These are phyloP conservation scores for Myanophis thanlyinensis DNA, from an alignment of 2,113 vertebrate genomes.

Conservation along the genomic window DNA sequence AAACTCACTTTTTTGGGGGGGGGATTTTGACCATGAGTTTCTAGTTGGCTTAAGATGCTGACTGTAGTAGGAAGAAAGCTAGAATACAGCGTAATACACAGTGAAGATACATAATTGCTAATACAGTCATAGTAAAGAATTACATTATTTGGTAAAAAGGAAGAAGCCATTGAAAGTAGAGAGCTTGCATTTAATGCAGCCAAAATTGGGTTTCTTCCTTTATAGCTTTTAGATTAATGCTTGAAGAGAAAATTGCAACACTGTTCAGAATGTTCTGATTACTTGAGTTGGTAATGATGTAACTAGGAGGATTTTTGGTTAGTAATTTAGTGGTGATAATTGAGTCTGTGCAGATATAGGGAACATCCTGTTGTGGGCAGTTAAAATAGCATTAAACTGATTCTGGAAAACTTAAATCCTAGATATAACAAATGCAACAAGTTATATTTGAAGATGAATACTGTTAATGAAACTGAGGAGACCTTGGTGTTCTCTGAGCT, in stretches of 20 bases:
- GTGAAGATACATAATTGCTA: not conserved
- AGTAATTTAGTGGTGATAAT: not conserved
- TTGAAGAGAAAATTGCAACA: not conserved
- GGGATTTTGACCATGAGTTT: not conserved
- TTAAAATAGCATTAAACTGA: not conserved
- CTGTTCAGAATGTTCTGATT: not conserved
- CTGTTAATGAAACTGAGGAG: not conserved
- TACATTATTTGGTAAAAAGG: not conserved
- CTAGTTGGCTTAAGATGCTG: not conserved
- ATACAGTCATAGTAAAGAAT: not conserved
- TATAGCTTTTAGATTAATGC: not conserved
- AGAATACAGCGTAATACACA: not conserved
- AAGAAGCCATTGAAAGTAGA: not conserved
- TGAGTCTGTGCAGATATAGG: not conserved
- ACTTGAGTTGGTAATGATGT: not conserved
- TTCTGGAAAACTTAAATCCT: not conserved
- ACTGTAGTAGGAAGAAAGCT: not conserved
- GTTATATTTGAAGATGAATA: not conserved
- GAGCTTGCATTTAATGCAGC: not conserved
- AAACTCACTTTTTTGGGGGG: not conserved
- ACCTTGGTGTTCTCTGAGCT: not conserved
- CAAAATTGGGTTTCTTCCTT: not conserved
- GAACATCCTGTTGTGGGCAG: not conserved
- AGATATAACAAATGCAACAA: not conserved
- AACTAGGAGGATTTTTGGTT: not conserved